These are phyloP conservation scores for Eudemis profundana DNA, from an alignment of 2,888 invertebrate genomes.

Conservation along the genomic window DNA sequence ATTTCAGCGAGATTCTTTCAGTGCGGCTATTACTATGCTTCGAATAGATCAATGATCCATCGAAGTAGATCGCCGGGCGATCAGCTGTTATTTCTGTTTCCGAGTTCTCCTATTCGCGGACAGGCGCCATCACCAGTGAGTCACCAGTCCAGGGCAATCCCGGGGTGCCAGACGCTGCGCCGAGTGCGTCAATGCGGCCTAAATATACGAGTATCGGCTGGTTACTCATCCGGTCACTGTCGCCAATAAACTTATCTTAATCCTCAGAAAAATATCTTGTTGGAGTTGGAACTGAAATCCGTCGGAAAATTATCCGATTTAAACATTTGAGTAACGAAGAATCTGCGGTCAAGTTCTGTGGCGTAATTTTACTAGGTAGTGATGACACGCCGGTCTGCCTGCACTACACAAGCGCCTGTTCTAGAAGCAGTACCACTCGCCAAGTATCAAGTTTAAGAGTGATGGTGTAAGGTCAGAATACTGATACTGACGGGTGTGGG, in stretches of 20 bases:
- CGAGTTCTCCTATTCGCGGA: constrained; percentile 10
- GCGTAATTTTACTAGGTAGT: no score
- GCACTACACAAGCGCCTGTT: no score
- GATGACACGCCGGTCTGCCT: background rate
- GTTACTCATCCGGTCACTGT: constrained; percentile 40
- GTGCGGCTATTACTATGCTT: constrained; percentile 20
- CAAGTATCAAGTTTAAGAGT: background rate
- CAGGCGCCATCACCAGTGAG: constrained; percentile 29
- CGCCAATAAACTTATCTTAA: constrained; percentile 7
- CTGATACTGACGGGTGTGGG: background rate
- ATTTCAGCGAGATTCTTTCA: constrained; percentile 5
- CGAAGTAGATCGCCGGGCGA: constrained; percentile 27
- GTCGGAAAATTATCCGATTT: background rate
- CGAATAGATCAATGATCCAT: constrained; percentile 34
- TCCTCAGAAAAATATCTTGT: constrained; percentile 5
- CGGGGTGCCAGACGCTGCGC: constrained; percentile 44
- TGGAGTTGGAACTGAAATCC: background rate
- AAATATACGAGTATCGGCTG: constrained; percentile 55
- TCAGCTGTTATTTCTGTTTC: constrained; percentile 41
- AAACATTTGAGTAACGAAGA: background rate
- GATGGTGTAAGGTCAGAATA: background rate
- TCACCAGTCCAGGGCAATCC: constrained; percentile 56
- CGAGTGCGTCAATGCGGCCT: constrained; percentile 64
- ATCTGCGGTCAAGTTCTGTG: background rate
- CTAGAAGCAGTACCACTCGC: no score